Percentiles rank a stretch among this genome's conserved stretches.
These are phyloP conservation scores for Macrocentrus cingulum DNA, from an alignment of 1,140 invertebrate species.

Conservation along the genomic window DNA sequence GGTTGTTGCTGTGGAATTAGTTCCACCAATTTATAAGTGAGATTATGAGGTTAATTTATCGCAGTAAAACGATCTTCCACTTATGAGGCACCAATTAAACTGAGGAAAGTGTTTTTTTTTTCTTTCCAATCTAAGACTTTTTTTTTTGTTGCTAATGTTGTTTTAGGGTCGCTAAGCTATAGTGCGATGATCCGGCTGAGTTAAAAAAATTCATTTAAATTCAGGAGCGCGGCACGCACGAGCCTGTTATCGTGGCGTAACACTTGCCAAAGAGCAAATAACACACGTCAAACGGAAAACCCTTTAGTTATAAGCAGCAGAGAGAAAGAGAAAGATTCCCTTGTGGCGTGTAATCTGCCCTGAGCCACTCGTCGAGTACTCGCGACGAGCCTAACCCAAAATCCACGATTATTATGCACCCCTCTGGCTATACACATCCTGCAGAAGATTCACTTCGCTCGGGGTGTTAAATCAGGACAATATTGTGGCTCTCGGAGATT, in stretches of 20 bases:
- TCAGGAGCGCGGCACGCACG: conserved; percentile 33
- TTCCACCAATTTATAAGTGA: conserved; percentile 37
- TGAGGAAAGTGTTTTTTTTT: too few species aligned
- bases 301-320: conserved; percentile 35
- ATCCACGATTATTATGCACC: conserved; percentile 59
- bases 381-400: conserved; percentile 38
- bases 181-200: too few species aligned
- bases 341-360: conserved; percentile 56
- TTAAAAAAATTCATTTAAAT: too few species aligned
- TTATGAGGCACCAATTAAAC: not conserved
- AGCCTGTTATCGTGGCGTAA: conserved; percentile 41
- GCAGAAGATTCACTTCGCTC: conserved; percentile 26
- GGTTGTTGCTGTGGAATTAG: conserved; percentile 39
- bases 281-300: conserved; percentile 33
- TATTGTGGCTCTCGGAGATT: conserved; percentile 23
- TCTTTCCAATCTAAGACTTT: too few species aligned
- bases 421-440: conserved; percentile 25
- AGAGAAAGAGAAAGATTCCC: conserved; percentile 30
- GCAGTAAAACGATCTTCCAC: not conserved
- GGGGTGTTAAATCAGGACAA: conserved; percentile 28
- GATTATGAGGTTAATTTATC: conserved; percentile 39
- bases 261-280: conserved; percentile 46
- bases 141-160: too few species aligned
- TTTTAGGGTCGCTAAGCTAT: too few species aligned
- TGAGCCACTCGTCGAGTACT: conserved; percentile 40